Evolutionary conservation across 30 jellyfish, hydroid and myxozoan genomes (phyloP), one percentile per base, ranked within the genome.

Genomic region (Pseudorhiza aurosa): DNA sequence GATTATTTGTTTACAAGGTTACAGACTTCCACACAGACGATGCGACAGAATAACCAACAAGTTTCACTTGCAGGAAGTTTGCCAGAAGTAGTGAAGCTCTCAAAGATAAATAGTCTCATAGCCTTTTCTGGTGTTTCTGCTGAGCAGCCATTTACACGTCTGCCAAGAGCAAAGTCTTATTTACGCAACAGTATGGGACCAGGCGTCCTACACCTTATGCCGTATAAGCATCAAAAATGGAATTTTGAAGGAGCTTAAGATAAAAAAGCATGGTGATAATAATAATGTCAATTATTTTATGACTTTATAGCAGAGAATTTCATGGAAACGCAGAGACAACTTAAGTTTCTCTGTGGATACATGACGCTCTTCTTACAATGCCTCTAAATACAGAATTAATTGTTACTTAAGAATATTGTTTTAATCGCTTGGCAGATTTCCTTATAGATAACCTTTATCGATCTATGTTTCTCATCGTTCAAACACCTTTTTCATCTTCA

Each of bases 91-190:
- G 36, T 59, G 2, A 78, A 62, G 51, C 51, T 78, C 4, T 36
- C 63, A n/a, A 37, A 36, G 73, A 15, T 78, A 32, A 78, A 78
- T 64, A 47, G 42, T 15, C 33, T 64, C 18, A 46, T 64, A 11
- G 58, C 84, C 14, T 11, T 78, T 4, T 78, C 83, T 4, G 42
- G 84, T 59, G 74, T 84, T 2, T 78, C 90, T 25, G 77, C 50
- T n/a, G 85, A 81, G 32, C 45, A 85, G 33, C 65, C 92, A 14
- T 81, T 81, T 31, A 64, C 92, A 1, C 65, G 77, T 58, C 44
- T 81, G 24, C 30, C 26, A 22, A 63, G 85, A 33, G 85, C 65
- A 2, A 81, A 81, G 35, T 64, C 92, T 5, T 81, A 81, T 55
- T 29, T 82, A 1, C 56, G 87, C 30, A 68, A 43, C 24, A 68